phyloP scores from a whole-genome alignment of 1,140 invertebrate genomes.

The Trachymyrmex cornetzi region DNA sequence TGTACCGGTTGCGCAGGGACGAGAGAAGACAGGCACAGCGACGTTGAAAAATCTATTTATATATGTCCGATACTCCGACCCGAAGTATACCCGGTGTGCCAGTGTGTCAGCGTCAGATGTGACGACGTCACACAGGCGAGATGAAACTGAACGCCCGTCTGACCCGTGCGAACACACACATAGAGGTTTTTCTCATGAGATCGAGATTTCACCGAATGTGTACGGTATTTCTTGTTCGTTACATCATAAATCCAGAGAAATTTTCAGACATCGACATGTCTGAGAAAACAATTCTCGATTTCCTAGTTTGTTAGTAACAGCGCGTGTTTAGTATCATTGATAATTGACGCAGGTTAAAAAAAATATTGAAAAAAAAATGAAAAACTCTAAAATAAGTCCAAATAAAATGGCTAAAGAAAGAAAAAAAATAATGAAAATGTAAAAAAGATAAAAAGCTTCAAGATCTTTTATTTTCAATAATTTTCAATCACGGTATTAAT shows the following conservation, averaged over 20 bases:
- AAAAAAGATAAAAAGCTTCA: background rate
- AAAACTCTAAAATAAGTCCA: background rate
- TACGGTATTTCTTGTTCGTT: conserved; percentile 17
- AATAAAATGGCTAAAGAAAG: background rate
- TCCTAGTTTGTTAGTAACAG: background rate
- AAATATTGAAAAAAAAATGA: background rate
- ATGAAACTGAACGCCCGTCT: background rate
- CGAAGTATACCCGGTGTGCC: conserved; percentile 36
- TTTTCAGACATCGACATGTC: background rate
- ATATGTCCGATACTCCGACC: conserved; percentile 69
- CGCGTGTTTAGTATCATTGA: background rate
- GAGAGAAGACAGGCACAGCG: conserved; percentile 63
- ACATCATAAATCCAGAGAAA: background rate
- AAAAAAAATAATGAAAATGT: background rate
- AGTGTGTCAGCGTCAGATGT: conserved; percentile 38
- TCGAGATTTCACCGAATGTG: conserved; percentile 15
- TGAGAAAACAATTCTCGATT: background rate
- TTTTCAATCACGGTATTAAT: background rate
- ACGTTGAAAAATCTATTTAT: conserved; percentile 75
- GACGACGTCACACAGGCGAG: conserved; percentile 37
- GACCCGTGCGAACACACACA: background rate
- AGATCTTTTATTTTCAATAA: background rate
- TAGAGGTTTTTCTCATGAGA: background rate
- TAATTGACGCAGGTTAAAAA: background rate
- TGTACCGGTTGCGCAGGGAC: conserved; percentile 46